These are phyloP conservation scores for Numenius phaeopus DNA, from an alignment of 2,797 vertebrate genomes.

Conservation along the genomic window DNA sequence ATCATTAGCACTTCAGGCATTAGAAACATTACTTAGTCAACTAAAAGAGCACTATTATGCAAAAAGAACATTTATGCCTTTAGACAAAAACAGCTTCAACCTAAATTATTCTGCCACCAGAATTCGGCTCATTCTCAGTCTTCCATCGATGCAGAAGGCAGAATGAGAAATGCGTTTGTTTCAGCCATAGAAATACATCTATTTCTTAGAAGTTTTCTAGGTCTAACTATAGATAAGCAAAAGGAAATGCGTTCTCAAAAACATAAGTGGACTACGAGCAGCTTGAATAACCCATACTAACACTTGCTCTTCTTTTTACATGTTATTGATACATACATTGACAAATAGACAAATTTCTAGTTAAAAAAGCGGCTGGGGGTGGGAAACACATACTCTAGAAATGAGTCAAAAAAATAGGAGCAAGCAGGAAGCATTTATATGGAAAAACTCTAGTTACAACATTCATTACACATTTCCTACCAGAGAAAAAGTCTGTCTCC, in stretches of 20 bases:
- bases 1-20: background rate
- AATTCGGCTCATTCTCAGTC: background rate
- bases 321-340: background rate
- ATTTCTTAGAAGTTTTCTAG: background rate
- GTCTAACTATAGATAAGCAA: background rate
- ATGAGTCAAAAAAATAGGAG: background rate
- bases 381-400: background rate
- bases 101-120: background rate
- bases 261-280: background rate
- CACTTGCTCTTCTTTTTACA: background rate
- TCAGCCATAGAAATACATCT: background rate
- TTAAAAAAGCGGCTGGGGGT: rapidly evolving
- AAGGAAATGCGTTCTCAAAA: background rate
- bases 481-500: background rate
- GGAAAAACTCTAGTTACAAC: background rate
- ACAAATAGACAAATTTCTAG: background rate
- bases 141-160: background rate
- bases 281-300: background rate
- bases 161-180: background rate
- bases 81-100: background rate
- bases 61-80: background rate
- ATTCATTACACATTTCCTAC: background rate
- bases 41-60: background rate
- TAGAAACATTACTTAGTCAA: background rate
- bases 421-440: background rate